These are phyloP conservation scores for Corynorhinus townsendii DNA, from an alignment of 2,113 vertebrate genomes.

Conservation along the genomic window DNA sequence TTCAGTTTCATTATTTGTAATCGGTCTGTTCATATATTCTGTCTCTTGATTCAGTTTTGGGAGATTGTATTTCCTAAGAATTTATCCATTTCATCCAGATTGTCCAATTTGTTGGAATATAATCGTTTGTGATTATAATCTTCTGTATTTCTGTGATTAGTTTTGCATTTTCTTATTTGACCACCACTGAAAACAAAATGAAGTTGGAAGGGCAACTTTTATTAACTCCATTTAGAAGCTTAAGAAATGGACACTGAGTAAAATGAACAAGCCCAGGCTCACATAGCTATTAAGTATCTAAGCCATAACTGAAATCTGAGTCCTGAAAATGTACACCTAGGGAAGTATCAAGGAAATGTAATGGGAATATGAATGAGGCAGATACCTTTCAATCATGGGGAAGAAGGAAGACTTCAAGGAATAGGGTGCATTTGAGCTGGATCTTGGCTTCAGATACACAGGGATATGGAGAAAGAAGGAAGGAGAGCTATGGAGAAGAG, in stretches of 20 bases:
- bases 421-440: not conserved
- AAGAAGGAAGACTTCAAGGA: not conserved
- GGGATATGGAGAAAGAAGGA: no score
- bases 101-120: not conserved
- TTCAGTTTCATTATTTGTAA: not conserved
- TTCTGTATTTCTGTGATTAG: not conserved
- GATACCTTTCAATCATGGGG: not conserved
- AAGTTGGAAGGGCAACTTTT: not conserved
- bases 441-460: not conserved
- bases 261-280: not conserved
- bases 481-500: not conserved
- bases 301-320: not conserved
- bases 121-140: not conserved
- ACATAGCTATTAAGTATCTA: not conserved
- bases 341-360: not conserved
- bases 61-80: not conserved
- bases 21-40: not conserved
- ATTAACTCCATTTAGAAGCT: not conserved
- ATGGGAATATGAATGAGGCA: not conserved
- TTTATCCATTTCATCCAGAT: not conserved
- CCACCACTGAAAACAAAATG: not conserved
- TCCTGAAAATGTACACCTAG: not conserved
- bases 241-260: not conserved
- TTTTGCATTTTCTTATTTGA: not conserved
- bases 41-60: not conserved